A percentile compares a stretch with the other conserved stretches of the same genome.
phyloP scores from a whole-genome alignment of 2,888 invertebrate species.

The Erebia aethiops region DNA sequence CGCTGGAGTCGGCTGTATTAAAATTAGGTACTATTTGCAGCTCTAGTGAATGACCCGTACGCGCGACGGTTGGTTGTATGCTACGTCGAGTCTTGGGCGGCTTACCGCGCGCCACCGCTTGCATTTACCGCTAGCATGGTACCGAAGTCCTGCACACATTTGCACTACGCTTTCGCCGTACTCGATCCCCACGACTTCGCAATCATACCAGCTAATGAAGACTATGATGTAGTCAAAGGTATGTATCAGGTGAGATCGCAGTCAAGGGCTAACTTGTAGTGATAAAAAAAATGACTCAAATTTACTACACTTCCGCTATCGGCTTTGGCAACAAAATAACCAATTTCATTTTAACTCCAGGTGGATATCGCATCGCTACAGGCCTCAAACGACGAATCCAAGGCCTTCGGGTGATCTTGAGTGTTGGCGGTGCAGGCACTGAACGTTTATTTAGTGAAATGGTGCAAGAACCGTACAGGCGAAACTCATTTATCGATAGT shows the following conservation, averaged over 20 bases:
- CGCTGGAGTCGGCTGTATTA: background rate
- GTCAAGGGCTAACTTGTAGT: too few species aligned
- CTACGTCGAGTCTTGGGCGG: constrained; percentile 86
- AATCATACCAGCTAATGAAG: constrained; percentile 85
- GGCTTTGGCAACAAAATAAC: background rate
- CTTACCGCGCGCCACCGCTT: constrained; percentile 86
- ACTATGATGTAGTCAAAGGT: constrained; percentile 89
- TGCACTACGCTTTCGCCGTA: constrained; percentile 88
- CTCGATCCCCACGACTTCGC: constrained; percentile 86
- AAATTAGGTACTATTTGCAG: background rate
- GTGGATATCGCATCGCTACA: constrained; percentile 88
- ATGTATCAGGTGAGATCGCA: too few species aligned
- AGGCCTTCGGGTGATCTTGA: constrained; percentile 87
- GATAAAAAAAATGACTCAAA: too few species aligned
- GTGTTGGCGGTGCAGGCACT: constrained; percentile 88
- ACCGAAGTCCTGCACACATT: constrained; percentile 88
- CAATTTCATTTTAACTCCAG: constrained; percentile 58
- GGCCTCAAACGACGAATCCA: constrained; percentile 86
- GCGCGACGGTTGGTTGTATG: constrained; percentile 83
- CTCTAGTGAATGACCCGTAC: constrained; percentile 47
- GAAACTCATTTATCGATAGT: constrained; percentile 85
- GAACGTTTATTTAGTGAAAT: constrained; percentile 84
- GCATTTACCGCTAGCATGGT: constrained; percentile 85
- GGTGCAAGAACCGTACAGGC: constrained; percentile 79
- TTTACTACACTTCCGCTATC: background rate